Evolutionary conservation across 2,888 invertebrate species (phyloP).

Genomic region (Tanaodytes sp.): DNA sequence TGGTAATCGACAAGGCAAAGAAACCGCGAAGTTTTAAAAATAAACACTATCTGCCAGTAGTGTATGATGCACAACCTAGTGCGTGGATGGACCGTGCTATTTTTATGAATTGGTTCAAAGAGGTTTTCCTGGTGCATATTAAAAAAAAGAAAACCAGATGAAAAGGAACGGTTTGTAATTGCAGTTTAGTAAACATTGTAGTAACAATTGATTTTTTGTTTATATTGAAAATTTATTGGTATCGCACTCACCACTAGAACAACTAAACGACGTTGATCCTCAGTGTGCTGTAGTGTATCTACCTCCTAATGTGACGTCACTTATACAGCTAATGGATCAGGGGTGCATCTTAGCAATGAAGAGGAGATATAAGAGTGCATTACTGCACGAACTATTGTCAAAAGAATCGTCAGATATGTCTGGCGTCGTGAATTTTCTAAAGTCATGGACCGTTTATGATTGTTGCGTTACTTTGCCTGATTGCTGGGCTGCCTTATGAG

Average conservation of each 20-base stretch:
- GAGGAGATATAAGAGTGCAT: conserved; percentile 28
- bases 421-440: neutral
- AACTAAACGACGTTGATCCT: conserved; percentile 6
- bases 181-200: conserved; percentile 3
- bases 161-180: conserved; percentile 15
- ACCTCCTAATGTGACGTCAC: conserved; percentile 54
- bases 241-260: conserved; percentile 3
- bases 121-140: conserved; percentile 51
- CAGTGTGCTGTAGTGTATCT: conserved; percentile 52
- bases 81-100: conserved; percentile 59
- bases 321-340: conserved; percentile 15
- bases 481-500: conserved; percentile 8
- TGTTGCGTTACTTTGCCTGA: conserved; percentile 8
- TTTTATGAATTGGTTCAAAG: conserved; percentile 57
- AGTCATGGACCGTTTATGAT: conserved; percentile 5
- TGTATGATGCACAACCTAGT: conserved; percentile 50
- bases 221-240: neutral
- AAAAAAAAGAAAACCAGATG: conserved; percentile 11
- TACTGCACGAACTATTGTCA: conserved; percentile 3
- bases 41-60: conserved; percentile 45
- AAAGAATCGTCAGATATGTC: conserved; percentile 6
- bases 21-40: conserved; percentile 59
- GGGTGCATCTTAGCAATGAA: conserved; percentile 56
- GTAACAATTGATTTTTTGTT: conserved; percentile 2
- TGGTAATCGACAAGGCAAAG: conserved; percentile 29